Conservation (phyloP, 2,113 vertebrate species). For the Dolichallabes microphthalmus region DNA sequence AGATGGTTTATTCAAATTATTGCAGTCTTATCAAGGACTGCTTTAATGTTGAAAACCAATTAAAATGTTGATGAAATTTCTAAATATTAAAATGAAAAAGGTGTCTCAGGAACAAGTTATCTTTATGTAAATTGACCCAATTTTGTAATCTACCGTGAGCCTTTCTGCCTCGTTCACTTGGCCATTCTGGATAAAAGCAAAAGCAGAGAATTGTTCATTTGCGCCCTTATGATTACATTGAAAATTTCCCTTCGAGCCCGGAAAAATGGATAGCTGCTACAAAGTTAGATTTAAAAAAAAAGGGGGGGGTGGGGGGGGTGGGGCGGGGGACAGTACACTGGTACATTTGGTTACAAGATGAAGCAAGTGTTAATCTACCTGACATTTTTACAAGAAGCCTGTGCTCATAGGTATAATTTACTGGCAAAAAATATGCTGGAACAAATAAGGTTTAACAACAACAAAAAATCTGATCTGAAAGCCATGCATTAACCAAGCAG, state of each 20-base stretch:
- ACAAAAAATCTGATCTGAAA: slow-evolving; percentile 45
- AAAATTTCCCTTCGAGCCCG: slow-evolving; percentile 23
- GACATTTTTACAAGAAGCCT: neutral
- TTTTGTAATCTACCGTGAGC: slow-evolving; percentile 57
- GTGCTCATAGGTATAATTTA: slow-evolving; percentile 25
- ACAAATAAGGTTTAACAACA: slow-evolving; percentile 25
- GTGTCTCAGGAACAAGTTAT: slow-evolving; percentile 52
- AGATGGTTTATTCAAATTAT: slow-evolving; percentile 48
- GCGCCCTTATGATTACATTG: slow-evolving; percentile 26
- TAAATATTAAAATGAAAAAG: slow-evolving; percentile 45
- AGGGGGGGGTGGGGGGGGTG: too few relatives aligned
- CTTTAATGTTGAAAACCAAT: slow-evolving; percentile 56
- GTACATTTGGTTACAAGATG: neutral
- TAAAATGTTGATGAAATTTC: slow-evolving; percentile 52
- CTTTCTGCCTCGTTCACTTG: slow-evolving; percentile 32
- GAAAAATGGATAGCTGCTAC: neutral
- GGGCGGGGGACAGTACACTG: neutral
- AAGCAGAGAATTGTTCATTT: slow-evolving; percentile 27
- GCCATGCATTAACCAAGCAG: slow-evolving; percentile 56
- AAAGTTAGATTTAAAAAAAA: slow-evolving; percentile 7
- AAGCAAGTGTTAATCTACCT: slow-evolving; percentile 9
- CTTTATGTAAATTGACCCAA: slow-evolving; percentile 57
- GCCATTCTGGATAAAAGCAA: slow-evolving; percentile 44
- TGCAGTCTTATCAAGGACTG: slow-evolving; percentile 50
- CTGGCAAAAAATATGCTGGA: slow-evolving; percentile 20